A percentile compares a stretch with the other conserved stretches of the same genome.
Evolutionary conservation across 2,113 vertebrate species (phyloP).

Genomic region (Nanorana parkeri): DNA sequence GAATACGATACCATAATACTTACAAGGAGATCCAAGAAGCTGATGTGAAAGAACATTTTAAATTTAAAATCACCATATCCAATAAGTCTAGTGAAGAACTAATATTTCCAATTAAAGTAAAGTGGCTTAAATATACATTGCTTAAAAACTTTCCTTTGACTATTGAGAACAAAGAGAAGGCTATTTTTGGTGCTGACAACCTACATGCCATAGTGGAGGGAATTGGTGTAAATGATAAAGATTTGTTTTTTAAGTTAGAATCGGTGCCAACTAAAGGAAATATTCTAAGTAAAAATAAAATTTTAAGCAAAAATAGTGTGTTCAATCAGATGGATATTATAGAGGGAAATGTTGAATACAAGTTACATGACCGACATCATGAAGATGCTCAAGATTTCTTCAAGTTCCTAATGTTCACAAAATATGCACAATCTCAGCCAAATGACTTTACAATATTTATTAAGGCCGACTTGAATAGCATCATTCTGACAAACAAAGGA

Average conservation of each 20-base stretch:
- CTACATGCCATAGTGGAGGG: slow-evolving; percentile 73
- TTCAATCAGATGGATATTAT: slow-evolving; percentile 84
- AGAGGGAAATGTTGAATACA: slow-evolving; percentile 77
- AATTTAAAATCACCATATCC: slow-evolving; percentile 81
- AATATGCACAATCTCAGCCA: slow-evolving; percentile 78
- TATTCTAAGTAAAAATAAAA: slow-evolving; percentile 74
- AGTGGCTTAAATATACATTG: slow-evolving; percentile 80
- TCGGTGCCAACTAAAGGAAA: slow-evolving; percentile 81
- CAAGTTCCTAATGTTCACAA: slow-evolving; percentile 81
- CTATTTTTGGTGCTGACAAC: slow-evolving; percentile 73
- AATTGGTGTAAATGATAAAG: slow-evolving; percentile 71
- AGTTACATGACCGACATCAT: slow-evolving; percentile 72
- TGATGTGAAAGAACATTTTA: slow-evolving; percentile 80
- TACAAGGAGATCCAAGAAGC: slow-evolving; percentile 77
- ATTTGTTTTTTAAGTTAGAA: slow-evolving; percentile 80
- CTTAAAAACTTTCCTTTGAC: slow-evolving; percentile 75
- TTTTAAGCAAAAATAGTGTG: slow-evolving; percentile 75
- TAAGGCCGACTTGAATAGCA: slow-evolving; percentile 75
- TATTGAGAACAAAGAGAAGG: slow-evolving; percentile 78
- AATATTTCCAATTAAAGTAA: slow-evolving; percentile 75
- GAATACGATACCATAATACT: slow-evolving; percentile 79
- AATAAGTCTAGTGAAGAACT: slow-evolving; percentile 75
- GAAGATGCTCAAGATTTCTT: slow-evolving; percentile 80
- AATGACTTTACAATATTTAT: slow-evolving; percentile 82
- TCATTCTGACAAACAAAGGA: slow-evolving; percentile 82